These are phyloP conservation scores for Tinea trinotella DNA, from an alignment of 2,888 invertebrate genomes.

Conservation along the genomic window DNA sequence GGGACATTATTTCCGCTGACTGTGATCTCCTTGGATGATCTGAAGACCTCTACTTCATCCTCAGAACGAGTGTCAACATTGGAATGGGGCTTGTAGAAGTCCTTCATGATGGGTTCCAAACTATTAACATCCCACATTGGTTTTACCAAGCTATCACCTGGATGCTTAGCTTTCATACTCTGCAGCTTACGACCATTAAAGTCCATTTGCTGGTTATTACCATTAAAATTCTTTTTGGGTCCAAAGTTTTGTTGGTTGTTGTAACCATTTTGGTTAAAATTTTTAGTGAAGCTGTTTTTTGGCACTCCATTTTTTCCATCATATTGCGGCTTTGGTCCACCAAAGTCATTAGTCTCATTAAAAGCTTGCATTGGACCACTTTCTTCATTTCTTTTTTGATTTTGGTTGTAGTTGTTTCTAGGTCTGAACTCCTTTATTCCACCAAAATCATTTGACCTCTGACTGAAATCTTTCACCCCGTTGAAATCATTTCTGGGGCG, in stretches of 20 bases:
- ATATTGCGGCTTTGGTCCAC: conserved; percentile 54
- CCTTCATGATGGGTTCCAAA: conserved; percentile 89
- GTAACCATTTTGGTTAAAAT: conserved; percentile 43
- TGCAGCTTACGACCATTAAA: conserved; percentile 69
- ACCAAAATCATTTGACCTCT: conserved; percentile 56
- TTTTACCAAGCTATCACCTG: conserved; percentile 80
- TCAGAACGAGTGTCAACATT: conserved; percentile 78
- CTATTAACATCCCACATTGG: conserved; percentile 86
- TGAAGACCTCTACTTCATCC: conserved; percentile 83
- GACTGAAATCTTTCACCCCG: conserved; percentile 59
- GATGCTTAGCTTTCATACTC: conserved; percentile 79
- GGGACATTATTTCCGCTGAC: conserved; percentile 90
- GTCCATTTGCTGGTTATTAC: conserved; percentile 43
- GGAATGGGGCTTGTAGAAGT: conserved; percentile 90
- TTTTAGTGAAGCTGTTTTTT: conserved; percentile 53
- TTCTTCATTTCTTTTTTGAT: conserved; percentile 49
- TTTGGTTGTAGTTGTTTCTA: conserved; percentile 53
- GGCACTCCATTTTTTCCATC: conserved; percentile 29
- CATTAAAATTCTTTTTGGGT: conserved; percentile 48
- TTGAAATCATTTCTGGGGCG: conserved; percentile 64
- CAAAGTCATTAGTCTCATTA: conserved; percentile 57
- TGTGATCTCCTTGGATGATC: conserved; percentile 87
- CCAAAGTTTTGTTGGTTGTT: conserved; percentile 47
- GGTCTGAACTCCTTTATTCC: conserved; percentile 60
- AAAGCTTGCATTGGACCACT: conserved; percentile 59